A percentile compares a stretch with the other conserved stretches of the same genome.
Conservation (phyloP, 2,797 vertebrate genomes). For the Loris lydekkerianus region DNA sequence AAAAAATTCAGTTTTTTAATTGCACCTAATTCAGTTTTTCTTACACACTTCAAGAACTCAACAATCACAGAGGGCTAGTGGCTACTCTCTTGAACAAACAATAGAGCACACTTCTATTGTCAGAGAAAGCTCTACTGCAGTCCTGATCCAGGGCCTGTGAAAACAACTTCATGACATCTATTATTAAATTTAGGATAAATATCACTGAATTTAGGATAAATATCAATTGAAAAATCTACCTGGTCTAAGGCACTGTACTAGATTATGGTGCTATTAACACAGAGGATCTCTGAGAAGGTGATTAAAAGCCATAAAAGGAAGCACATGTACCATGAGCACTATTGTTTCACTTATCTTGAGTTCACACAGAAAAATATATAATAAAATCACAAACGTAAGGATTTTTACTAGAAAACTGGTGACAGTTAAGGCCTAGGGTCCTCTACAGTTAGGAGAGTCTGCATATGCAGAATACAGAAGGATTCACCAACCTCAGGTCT, state of each 20-base stretch:
- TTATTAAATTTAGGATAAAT: conserved; percentile 24
- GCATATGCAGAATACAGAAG: conserved; percentile 65
- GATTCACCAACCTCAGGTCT: conserved; percentile 95
- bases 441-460: not conserved
- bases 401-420: conserved; percentile 33
- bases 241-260: not conserved
- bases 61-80: not conserved
- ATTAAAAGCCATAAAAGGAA: not conserved
- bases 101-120: not conserved
- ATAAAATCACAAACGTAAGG: not conserved
- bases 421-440: not conserved
- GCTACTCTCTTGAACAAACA: not conserved
- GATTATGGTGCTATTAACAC: conserved; percentile 4
- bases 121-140: not conserved
- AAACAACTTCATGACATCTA: not conserved
- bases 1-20: not conserved
- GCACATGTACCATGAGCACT: not conserved
- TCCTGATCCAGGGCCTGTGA: not conserved
- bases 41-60: not conserved
- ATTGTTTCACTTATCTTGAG: conserved; percentile 1
- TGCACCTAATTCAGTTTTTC: not conserved
- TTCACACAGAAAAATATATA: not conserved
- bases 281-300: not conserved
- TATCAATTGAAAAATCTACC: not conserved
- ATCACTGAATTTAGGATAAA: conserved; percentile 45